Conservation (phyloP, 2,797 vertebrate genomes). For the Centropyge bicolor region DNA sequence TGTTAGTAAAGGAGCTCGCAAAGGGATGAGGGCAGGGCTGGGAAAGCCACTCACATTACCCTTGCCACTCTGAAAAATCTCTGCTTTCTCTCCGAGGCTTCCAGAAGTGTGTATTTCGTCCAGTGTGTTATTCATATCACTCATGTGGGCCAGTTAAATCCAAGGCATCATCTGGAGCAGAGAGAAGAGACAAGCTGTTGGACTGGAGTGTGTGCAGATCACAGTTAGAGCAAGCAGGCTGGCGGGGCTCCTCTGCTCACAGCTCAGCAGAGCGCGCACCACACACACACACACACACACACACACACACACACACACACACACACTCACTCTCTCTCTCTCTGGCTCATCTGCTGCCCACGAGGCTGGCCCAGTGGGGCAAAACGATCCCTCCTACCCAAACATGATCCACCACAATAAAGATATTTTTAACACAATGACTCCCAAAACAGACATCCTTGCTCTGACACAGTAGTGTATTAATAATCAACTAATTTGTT, state of each 20-base stretch:
- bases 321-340: slow-evolving; percentile 35
- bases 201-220: slow-evolving; percentile 68
- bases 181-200: slow-evolving; percentile 70
- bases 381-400: slow-evolving; percentile 86
- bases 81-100: slow-evolving; percentile 81
- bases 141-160: slow-evolving; percentile 82
- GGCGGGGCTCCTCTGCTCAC: slow-evolving; percentile 71
- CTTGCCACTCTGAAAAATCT: slow-evolving; percentile 81
- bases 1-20: slow-evolving; percentile 75
- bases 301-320: slow-evolving; percentile 33
- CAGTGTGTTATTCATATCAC: slow-evolving; percentile 87
- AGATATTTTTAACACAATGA: slow-evolving; percentile 88
- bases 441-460: slow-evolving; percentile 70
- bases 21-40: slow-evolving; percentile 78
- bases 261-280: slow-evolving; percentile 64
- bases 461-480: slow-evolving; percentile 52
- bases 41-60: slow-evolving; percentile 77
- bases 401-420: slow-evolving; percentile 87
- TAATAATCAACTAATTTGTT: slow-evolving; percentile 53
- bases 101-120: slow-evolving; percentile 81
- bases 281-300: slow-evolving; percentile 28
- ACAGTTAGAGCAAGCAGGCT: slow-evolving; percentile 66
- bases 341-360: slow-evolving; percentile 80
- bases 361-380: slow-evolving; percentile 82
- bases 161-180: slow-evolving; percentile 86